Evolutionary conservation across 1,140 invertebrate genomes (phyloP).

Genomic region (Leucophenga varia): DNA sequence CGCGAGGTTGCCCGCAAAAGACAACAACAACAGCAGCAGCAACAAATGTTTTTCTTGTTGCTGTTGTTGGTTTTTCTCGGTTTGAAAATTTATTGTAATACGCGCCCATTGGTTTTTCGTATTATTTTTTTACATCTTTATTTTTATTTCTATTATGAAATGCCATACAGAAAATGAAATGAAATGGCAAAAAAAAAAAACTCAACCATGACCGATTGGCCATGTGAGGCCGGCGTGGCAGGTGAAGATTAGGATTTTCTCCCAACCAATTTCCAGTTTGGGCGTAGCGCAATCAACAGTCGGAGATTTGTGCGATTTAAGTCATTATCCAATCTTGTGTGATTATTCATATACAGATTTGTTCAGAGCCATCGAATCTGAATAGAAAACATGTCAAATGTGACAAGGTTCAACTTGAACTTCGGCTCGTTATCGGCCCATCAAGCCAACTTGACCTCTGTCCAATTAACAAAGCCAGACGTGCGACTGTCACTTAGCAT

Average conservation of each 20-base stretch:
- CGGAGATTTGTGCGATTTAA: too few species aligned
- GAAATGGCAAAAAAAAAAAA: too few species aligned
- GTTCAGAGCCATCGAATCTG: constrained; percentile 11
- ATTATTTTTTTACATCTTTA: constrained; percentile 38
- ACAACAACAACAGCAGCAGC: constrained; percentile 12
- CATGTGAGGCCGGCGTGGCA: constrained; percentile 11
- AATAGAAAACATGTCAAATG: constrained; percentile 17
- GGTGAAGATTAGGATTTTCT: constrained; percentile 26
- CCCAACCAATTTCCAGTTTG: constrained; percentile 23
- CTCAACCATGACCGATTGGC: too few species aligned
- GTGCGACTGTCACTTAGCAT: constrained; percentile 19
- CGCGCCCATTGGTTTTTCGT: constrained; percentile 48
- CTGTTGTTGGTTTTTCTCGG: constrained; percentile 12
- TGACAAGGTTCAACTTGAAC: constrained; percentile 32
- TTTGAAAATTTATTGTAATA: constrained; percentile 45
- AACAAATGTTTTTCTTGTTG: constrained; percentile 10
- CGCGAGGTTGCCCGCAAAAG: constrained; percentile 37
- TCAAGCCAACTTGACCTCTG: constrained; percentile 37
- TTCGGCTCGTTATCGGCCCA: constrained; percentile 31
- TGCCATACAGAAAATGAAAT: constrained; percentile 31
- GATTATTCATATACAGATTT: constrained; percentile 29
- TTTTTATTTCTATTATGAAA: constrained; percentile 41
- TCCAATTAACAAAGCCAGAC: constrained; percentile 28
- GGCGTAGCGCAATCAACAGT: constrained; percentile 14
- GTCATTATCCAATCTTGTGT: too few species aligned